Evolutionary conservation across 2,113 vertebrate species (phyloP), one percentile per base, ranked within the genome.

Genomic region (Siniperca chuatsi): DNA sequence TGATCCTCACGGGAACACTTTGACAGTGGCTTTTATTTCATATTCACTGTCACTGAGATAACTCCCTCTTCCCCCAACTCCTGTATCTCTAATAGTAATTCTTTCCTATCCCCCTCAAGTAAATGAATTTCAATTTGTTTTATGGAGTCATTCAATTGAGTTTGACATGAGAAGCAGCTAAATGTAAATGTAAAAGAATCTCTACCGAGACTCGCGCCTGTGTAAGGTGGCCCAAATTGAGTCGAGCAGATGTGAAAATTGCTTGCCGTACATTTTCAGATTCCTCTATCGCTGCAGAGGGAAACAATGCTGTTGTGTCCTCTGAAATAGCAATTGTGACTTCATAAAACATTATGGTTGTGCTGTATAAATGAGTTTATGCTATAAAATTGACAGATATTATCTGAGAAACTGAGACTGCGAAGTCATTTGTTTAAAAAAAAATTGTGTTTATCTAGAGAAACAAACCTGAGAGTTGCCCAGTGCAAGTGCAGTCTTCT

Each of bases 211-310:
- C 33, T 66, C 0, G 2, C 40, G 67, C 37, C 18, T 68, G 13
- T n/a, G 61, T 9, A 21, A 48, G 61, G 62, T 48, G 52, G 75
- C 46, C 48, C 46, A 71, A 82, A 84, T 78, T 65, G 78, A 84
- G 78, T 40, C 1, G 48, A 79, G 78, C 79, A 87, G 62, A 84
- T 73, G 83, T 78, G 85, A 57, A 82, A 87, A 91, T 87, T 83
- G 73, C 75, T 67, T 20, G 29, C 50, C 21, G 69, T 79, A 65
- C 75, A 73, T 80, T 73, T 87, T 69, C 29, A 42, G 60, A 69
- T 78, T 69, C 35, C 25, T 60, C 48, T 37, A 11, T 74, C 21
- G 23, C 66, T 1, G 20, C 60, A 35, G 60, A 61, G 57, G 33
- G 65, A 78, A 61, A 0, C 9, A 21, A 18, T 71, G 8, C 44